phyloP scores from a whole-genome alignment of 2,113 vertebrate genomes.

The Emydura subglobosa region DNA sequence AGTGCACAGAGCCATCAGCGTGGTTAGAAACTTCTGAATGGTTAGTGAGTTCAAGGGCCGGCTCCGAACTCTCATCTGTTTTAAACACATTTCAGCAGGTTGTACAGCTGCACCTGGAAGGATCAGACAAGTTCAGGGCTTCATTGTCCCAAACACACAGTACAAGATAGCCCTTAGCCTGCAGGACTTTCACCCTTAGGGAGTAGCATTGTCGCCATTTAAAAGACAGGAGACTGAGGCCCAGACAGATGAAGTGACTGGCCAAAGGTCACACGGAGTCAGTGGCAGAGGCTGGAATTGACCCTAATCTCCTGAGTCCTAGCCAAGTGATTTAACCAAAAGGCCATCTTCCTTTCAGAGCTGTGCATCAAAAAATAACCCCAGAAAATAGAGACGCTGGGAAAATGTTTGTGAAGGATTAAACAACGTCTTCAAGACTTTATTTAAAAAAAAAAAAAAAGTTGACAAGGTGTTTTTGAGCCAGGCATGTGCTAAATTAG shows the following conservation, averaged over 20 bases:
- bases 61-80: neutral
- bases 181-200: neutral
- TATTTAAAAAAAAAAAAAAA: neutral
- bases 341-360: neutral
- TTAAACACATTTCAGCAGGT: neutral
- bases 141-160: neutral
- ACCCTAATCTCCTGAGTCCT: neutral
- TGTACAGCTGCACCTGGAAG: neutral
- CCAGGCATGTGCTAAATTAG: conserved; percentile 24
- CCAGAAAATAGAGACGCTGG: neutral
- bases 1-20: neutral
- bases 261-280: neutral
- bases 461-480: neutral
- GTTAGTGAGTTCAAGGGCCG: neutral
- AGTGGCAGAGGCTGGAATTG: neutral
- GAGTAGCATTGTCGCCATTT: neutral
- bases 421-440: neutral
- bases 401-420: neutral
- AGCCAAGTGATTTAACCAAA: neutral
- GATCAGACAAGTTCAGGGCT: neutral
- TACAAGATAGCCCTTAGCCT: neutral
- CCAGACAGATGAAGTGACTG: neutral
- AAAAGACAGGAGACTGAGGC: neutral
- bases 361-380: neutral
- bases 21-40: neutral